These are phyloP conservation scores for Montipora efflorescens DNA, from an alignment of 64 coral and sea anemone species.

Conservation along the genomic window DNA sequence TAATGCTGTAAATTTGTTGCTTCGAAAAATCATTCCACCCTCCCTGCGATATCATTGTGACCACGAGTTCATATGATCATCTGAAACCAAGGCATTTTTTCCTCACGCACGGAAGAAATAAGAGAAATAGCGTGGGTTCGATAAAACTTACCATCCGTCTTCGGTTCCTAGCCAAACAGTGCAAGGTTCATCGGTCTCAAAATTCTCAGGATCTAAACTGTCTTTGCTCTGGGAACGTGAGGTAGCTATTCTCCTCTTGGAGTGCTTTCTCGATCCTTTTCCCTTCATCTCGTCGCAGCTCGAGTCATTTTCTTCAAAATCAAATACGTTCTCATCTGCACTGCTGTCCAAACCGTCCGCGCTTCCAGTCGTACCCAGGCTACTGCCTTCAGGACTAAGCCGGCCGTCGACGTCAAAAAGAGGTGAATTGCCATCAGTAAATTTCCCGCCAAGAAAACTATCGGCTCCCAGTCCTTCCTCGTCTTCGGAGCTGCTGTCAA, in stretches of 20 bases:
- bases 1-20: too few species aligned
- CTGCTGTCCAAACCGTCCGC: slow-evolving; percentile 73
- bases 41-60: too few species aligned
- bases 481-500: slow-evolving; percentile 99
- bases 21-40: too few species aligned
- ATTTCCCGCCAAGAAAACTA: slow-evolving; percentile 81
- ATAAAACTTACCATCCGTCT: slow-evolving; percentile 89
- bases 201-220: slow-evolving; percentile 74
- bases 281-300: slow-evolving; percentile 84
- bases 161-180: slow-evolving; percentile 98
- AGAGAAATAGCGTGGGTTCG: background rate
- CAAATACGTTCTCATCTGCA: slow-evolving; percentile 72
- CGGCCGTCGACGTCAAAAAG: slow-evolving; percentile 84
- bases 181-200: slow-evolving; percentile 80
- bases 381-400: slow-evolving; percentile 95
- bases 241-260: slow-evolving; percentile 66
- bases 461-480: slow-evolving; percentile 85
- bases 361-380: slow-evolving; percentile 86
- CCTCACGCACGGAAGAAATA: too few species aligned
- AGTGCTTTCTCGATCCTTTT: slow-evolving; percentile 77
- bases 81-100: too few species aligned
- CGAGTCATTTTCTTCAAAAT: slow-evolving; percentile 85
- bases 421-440: slow-evolving; percentile 68
- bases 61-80: too few species aligned
- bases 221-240: slow-evolving; percentile 66